Conservation (phyloP, 2,888 invertebrate species). For the Metacarcinus magister region DNA sequence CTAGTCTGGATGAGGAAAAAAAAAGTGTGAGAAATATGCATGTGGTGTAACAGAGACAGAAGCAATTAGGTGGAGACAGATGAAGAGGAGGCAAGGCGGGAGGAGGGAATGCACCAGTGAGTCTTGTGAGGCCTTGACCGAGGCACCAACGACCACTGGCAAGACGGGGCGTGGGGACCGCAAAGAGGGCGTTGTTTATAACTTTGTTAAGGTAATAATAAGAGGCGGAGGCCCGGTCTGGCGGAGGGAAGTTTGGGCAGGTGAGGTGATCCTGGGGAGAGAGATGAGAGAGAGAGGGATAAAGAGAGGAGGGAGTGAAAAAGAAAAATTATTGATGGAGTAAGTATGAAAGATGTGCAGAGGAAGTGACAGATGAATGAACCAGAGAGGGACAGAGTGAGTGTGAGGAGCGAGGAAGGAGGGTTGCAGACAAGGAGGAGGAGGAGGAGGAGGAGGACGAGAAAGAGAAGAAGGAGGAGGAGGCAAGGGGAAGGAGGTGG, state of each 20-base stretch:
- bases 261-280: not conserved
- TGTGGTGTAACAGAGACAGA: constrained; percentile 44
- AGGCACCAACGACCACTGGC: not conserved
- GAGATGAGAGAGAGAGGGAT: constrained; percentile 10
- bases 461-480: not conserved
- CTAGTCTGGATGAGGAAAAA: not conserved
- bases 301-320: not conserved
- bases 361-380: constrained; percentile 52
- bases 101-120: not conserved
- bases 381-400: not conserved
- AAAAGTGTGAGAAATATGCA: not conserved
- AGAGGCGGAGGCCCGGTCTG: not conserved
- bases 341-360: not conserved
- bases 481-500: not conserved
- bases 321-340: not conserved
- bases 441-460: constrained; percentile 14
- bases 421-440: constrained; percentile 36
- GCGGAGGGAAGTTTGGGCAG: not conserved
- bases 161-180: not conserved
- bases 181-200: constrained; percentile 32
- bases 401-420: constrained; percentile 23
- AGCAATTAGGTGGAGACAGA: not conserved
- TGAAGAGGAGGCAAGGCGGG: not conserved
- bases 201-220: constrained; percentile 50
- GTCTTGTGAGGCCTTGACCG: not conserved